Evolutionary conservation across 2,797 vertebrate genomes (phyloP).

Genomic region (Silurus aristotelis): DNA sequence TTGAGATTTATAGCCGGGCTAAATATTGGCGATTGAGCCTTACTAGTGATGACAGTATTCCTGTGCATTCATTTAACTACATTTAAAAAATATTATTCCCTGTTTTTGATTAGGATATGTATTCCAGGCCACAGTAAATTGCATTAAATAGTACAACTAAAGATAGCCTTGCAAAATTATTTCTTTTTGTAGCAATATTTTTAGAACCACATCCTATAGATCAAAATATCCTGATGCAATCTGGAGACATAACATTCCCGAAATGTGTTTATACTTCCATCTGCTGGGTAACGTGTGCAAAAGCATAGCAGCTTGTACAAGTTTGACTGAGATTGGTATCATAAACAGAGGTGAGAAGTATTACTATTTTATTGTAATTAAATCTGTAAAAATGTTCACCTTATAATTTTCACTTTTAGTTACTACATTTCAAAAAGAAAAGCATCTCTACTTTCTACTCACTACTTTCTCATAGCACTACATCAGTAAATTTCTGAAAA

Average conservation of each 20-base stretch:
- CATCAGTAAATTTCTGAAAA: not conserved
- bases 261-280: conserved; percentile 9
- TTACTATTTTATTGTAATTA: not conserved
- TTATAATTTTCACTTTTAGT: not conserved
- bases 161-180: not conserved
- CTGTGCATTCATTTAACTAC: not conserved
- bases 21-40: not conserved
- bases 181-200: not conserved
- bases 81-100: not conserved
- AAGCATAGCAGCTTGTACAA: not conserved
- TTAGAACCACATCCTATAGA: not conserved
- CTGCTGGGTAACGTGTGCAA: conserved; percentile 9
- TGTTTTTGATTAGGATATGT: not conserved
- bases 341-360: not conserved
- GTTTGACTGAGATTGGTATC: not conserved
- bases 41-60: not conserved
- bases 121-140: not conserved
- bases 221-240: not conserved
- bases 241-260: not conserved
- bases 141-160: not conserved
- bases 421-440: not conserved
- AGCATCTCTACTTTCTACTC: not conserved
- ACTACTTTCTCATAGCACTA: not conserved
- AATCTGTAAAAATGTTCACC: not conserved
- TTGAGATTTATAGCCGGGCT: not conserved